Evolutionary conservation across 2,888 invertebrate species (phyloP), one percentile per base, ranked within the genome.

Genomic region (Oligia fasciuncula): DNA sequence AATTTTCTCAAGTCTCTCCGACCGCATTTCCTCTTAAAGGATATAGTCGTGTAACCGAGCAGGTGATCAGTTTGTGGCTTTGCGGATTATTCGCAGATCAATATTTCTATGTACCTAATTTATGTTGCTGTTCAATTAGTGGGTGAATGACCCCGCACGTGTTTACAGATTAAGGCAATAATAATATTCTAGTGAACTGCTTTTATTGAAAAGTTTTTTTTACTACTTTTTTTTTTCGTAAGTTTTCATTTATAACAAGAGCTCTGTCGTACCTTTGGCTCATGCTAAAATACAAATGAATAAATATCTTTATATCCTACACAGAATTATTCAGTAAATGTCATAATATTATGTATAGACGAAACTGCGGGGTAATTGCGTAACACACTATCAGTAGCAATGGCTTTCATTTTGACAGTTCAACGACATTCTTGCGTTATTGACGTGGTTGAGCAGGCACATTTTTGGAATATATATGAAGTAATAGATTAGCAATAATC

Each of bases 31-130:
- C 43, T 43, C 43, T 43, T 43, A 43, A 43, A 1, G 1, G 51
- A 23, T 23, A 23, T 35, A 57, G 14, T 17, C 9, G 49, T 63
- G 67, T 49, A 60, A 5, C 9, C 23, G 5, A 40, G 19, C 49
- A 63, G 63, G 60, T 69, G 68, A 79, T 60, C 51, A 69, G 29
- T 35, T 57, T 46, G 69, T 65, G 69, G 79, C 2, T 73, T 72
- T 65, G 57, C 35, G 79, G 72, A 79, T 84, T 79, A 84, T 43
- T 43, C 4, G 8, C 4, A 46, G 49, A 79, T 79, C 79, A 60
- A 84, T 69, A 62, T 62, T 8, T 51, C 65, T 65, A 46, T 60
- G 29, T 46, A 14, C 29, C 29, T 29, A 29, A 65, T 69, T 29
- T 46, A 60, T 63, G 68, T 73, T 0, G 6, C 4, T 35, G 57